Evolutionary conservation across 23 tunicate genomes (phyloP).

Genomic region (Trididemnum nubilum): DNA sequence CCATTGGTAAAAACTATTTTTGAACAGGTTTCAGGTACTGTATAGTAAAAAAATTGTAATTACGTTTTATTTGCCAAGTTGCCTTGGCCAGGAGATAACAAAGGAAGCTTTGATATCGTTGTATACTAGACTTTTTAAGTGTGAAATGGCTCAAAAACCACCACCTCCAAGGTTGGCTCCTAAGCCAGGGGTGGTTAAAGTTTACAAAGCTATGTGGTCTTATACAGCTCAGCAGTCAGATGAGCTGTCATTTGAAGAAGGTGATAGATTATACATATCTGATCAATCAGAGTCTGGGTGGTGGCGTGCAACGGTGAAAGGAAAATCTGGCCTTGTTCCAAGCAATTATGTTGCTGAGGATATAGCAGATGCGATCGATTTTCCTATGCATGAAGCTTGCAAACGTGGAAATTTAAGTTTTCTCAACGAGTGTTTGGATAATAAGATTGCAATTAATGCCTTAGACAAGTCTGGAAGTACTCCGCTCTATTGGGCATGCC

Average conservation of each 20-base stretch:
- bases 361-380: conserved; percentile 74
- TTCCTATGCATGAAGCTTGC: conserved; percentile 97
- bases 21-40: too few species aligned
- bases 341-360: conserved; percentile 92
- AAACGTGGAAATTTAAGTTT: conserved; percentile 84
- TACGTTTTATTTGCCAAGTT: too few species aligned
- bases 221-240: conserved; percentile 72
- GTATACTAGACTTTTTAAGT: too few species aligned
- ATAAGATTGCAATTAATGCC: conserved; percentile 79
- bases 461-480: conserved; percentile 86
- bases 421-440: conserved; percentile 68
- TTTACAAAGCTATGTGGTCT: conserved; percentile 72
- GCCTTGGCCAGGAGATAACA: too few species aligned
- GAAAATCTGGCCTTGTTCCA: conserved; percentile 87
- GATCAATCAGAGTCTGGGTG: conserved; percentile 76
- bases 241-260: conserved; percentile 89
- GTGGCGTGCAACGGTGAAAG: conserved; percentile 89
- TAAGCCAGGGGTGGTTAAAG: conserved; percentile 90
- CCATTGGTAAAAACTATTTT: too few species aligned
- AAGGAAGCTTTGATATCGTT: too few species aligned
- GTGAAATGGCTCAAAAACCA: conserved; percentile 32
- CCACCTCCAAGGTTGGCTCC: conserved; percentile 83
- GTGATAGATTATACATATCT: conserved; percentile 76
- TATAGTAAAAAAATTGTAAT: too few species aligned
- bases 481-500: conserved; percentile 89